A percentile compares a stretch with the other conserved stretches of the same genome.
Evolutionary conservation across 1,140 invertebrate genomes (phyloP).

Genomic region (Spodoptera litura): DNA sequence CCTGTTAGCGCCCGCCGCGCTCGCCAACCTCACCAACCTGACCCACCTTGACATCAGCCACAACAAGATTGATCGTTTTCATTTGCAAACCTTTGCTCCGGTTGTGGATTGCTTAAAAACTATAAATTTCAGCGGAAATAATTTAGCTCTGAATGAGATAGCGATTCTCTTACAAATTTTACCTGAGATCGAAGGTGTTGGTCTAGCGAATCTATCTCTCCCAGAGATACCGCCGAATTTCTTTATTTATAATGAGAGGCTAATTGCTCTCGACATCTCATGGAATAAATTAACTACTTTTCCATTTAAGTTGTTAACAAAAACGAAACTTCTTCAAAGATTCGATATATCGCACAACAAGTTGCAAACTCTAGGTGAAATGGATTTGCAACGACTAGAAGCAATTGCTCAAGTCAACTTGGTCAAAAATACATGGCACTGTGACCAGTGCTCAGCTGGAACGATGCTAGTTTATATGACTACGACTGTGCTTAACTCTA

Average conservation of each 20-base stretch:
- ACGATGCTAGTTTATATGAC: conserved; percentile 86
- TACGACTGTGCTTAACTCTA: conserved; percentile 84
- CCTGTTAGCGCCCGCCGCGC: conserved; percentile 89
- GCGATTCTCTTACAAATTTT: conserved; percentile 86
- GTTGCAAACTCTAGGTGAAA: conserved; percentile 87
- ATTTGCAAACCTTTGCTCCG: conserved; percentile 87
- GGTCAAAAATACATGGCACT: conserved; percentile 89
- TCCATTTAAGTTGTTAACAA: conserved; percentile 85
- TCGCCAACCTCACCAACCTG: conserved; percentile 89
- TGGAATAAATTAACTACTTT: conserved; percentile 87
- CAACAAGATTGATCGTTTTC: conserved; percentile 90
- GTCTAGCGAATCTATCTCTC: conserved; percentile 87
- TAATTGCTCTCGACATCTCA: conserved; percentile 83
- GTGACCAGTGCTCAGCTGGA: conserved; percentile 88
- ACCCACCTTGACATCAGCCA: conserved; percentile 90
- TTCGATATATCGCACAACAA: conserved; percentile 89
- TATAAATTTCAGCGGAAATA: conserved; percentile 90
- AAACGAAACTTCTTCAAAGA: conserved; percentile 86
- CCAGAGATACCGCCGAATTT: conserved; percentile 85
- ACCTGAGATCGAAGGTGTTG: conserved; percentile 86
- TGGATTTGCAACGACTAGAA: conserved; percentile 86
- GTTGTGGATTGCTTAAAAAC: conserved; percentile 87
- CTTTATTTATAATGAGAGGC: conserved; percentile 79
- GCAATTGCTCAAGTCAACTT: conserved; percentile 85
- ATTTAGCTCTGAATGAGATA: conserved; percentile 80